A percentile compares a stretch with the other conserved stretches of the same genome.
Evolutionary conservation across 2,888 invertebrate genomes (phyloP).

Genomic region (Tipula helvola): DNA sequence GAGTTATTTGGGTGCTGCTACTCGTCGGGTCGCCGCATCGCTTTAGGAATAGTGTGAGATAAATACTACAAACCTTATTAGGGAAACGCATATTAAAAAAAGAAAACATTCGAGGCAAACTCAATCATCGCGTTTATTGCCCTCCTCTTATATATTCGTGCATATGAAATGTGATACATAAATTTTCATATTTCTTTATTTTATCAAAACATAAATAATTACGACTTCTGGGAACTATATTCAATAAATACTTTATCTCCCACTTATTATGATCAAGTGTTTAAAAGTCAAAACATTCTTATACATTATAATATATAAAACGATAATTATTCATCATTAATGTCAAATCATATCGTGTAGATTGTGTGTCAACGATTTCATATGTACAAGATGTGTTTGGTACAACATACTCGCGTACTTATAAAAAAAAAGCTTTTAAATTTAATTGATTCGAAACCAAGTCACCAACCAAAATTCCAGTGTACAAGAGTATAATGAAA

Average conservation of each 20-base stretch:
- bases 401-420: not conserved
- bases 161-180: not conserved
- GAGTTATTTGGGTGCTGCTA: conserved; percentile 4
- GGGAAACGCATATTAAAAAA: not conserved
- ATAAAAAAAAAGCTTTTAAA: not conserved
- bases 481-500: not conserved
- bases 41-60: not conserved
- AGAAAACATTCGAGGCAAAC: not conserved
- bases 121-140: not conserved
- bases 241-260: not conserved
- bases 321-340: conserved; percentile 4
- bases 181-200: not conserved
- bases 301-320: not conserved
- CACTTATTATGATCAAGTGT: not conserved
- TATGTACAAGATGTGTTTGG: not conserved
- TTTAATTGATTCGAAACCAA: not conserved
- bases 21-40: not conserved
- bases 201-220: not conserved
- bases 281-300: not conserved
- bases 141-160: not conserved
- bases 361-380: not conserved
- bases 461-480: not conserved
- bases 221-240: not conserved
- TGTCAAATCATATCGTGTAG: not conserved
- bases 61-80: not conserved